phyloP scores from a whole-genome alignment of 2,888 invertebrate genomes.

The Alitta virens region DNA sequence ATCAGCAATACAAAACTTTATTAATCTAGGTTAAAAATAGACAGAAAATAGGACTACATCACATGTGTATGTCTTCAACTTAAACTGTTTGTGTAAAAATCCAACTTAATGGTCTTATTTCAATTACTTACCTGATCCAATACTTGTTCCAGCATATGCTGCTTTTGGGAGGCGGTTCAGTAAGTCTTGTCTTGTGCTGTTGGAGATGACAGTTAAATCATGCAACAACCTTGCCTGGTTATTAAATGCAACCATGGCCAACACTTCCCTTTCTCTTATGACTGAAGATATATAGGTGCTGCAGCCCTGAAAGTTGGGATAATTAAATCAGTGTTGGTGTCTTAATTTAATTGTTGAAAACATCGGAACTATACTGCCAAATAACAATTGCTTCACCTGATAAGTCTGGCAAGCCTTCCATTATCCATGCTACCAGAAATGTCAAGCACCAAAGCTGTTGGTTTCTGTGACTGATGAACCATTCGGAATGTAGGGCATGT shows the following conservation, averaged over 20 bases:
- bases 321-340: too few relatives aligned
- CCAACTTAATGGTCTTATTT: neutral
- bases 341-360: too few relatives aligned
- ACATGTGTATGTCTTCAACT: too few relatives aligned
- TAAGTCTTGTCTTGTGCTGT: constrained; percentile 25
- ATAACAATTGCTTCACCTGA: too few relatives aligned
- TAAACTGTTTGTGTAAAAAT: neutral
- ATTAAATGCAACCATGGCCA: constrained; percentile 50
- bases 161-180: constrained; percentile 19
- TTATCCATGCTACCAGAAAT: constrained; percentile 26
- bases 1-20: too few relatives aligned
- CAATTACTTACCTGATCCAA: constrained; percentile 26
- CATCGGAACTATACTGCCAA: too few relatives aligned
- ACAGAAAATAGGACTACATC: too few relatives aligned
- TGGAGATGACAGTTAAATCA: constrained; percentile 28
- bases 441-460: constrained; percentile 26
- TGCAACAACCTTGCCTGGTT: constrained; percentile 20
- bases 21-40: too few relatives aligned
- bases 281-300: constrained; percentile 65
- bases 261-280: constrained; percentile 54
- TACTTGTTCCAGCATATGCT: constrained; percentile 35
- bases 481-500: constrained; percentile 22
- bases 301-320: constrained; percentile 17
- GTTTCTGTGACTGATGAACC: constrained; percentile 8
- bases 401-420: too few relatives aligned